phyloP scores from a whole-genome alignment of 2,113 vertebrate genomes.

The Forbesichthys agassizii region DNA sequence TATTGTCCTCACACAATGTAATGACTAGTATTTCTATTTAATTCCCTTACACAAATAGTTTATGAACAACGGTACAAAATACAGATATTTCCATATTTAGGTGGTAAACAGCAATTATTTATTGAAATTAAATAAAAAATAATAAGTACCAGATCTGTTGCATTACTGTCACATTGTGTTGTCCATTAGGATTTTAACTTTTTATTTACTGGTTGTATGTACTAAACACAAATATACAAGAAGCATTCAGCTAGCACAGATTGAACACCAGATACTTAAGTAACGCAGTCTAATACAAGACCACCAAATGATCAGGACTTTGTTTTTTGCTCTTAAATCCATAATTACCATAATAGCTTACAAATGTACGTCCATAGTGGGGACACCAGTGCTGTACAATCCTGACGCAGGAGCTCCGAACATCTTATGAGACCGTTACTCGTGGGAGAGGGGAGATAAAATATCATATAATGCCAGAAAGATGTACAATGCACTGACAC shows the following conservation, averaged over 20 bases:
- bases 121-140: conserved; percentile 94
- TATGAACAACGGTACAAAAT: not conserved
- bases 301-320: conserved; percentile 76
- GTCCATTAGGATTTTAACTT: conserved; percentile 83
- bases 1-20: too few species aligned
- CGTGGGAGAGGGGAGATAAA: conserved; percentile 30
- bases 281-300: conserved; percentile 92
- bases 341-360: conserved; percentile 81
- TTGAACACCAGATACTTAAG: conserved; percentile 91
- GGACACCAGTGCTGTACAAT: conserved; percentile 86
- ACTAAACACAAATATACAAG: conserved; percentile 97
- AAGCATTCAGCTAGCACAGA: conserved; percentile 98
- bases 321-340: conserved; percentile 62
- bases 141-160: conserved; percentile 97
- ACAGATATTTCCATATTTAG: conserved; percentile 51
- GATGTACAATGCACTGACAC: conserved; percentile 98
- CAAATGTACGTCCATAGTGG: conserved; percentile 87
- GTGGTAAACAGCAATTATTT: conserved; percentile 98
- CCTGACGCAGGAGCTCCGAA: conserved; percentile 78
- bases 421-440: conserved; percentile 79
- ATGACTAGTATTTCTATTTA: too few species aligned
- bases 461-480: conserved; percentile 74
- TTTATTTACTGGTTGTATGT: conserved; percentile 79
- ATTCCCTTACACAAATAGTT: too few species aligned
- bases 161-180: conserved; percentile 90